Base-by-base conservation (phyloP, 1,140 invertebrate genomes). In the Heliconius nattereri region DNA sequence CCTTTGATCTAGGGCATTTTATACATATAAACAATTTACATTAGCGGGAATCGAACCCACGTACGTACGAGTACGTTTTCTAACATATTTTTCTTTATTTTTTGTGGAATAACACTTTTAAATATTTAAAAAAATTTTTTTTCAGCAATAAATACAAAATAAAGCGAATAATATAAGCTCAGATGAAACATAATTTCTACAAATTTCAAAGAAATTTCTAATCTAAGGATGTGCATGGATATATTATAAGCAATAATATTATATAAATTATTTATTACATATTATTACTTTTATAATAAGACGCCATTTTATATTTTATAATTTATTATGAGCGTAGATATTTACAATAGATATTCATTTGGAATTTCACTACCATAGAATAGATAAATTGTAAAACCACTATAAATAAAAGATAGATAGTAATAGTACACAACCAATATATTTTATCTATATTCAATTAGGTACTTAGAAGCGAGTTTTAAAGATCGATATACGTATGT, bases 251-350 rank as follows among this genome's bases (percentile, higher is more conserved):
- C 60, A 66, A 66, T 66, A 66, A 66, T 66, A 66, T 66, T 66
- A 66, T 26, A 66, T 66, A 29, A 66, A 26, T 26, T 29, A 66
- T 29, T n/a, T 60, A 60, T 60, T 26, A 60, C 20, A 60, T 60
- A 60, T 23, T 60, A 60, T 60, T 60, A 60, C 19, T 54, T 23
- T 60, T 23, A 37, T 73, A 73, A 73, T 45, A 73, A 73, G 35
- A 49, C 72, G n/a, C 72, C 72, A 73, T 73, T 73, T 19, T 81
- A 87, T 83, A 85, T 91, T 90, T 93, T 87, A 89, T 89, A 85
- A 86, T 88, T 87, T 91, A 90, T 92, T 89, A 91, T 89, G 88
- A 89, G 87, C 87, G 87, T 91, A 90, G 79, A 83, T 92, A 93
- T 93, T 90, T 93, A 93, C 91, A 93, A 87, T 87, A 88, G 78